Conservation (phyloP, 2,113 vertebrate genomes). For the Phylloscopus whistleri region DNA sequence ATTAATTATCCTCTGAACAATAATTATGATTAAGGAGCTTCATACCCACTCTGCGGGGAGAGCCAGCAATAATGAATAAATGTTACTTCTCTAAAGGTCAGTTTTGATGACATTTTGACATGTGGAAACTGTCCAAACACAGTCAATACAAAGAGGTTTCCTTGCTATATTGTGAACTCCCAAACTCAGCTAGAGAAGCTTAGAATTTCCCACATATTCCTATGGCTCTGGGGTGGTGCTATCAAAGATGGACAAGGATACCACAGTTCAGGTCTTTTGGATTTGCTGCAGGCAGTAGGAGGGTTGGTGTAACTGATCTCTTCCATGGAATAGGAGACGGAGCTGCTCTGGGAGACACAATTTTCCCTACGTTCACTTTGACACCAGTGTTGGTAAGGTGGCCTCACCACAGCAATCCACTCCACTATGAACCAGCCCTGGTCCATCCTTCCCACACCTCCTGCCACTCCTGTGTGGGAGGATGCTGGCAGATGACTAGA, state of each 20-base stretch:
- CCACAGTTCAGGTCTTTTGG: neutral
- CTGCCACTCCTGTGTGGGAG: neutral
- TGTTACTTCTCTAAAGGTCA: conserved; percentile 1
- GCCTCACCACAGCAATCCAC: neutral
- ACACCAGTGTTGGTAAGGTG: neutral
- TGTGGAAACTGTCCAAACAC: neutral
- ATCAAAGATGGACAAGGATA: neutral
- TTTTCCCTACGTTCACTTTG: neutral
- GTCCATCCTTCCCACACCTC: neutral
- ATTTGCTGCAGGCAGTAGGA: neutral
- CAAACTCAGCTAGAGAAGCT: neutral
- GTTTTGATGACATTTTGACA: neutral
- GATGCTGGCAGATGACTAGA: neutral
- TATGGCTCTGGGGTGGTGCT: neutral
- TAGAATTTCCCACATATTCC: neutral
- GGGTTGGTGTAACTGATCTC: neutral
- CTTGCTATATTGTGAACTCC: neutral
- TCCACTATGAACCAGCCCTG: neutral
- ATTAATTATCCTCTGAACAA: conserved; percentile 42
- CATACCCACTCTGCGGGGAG: neutral
- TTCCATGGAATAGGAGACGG: neutral
- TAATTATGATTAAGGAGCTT: conserved; percentile 7
- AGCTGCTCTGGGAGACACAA: neutral
- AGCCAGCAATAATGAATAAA: neutral
- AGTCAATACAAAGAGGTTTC: neutral